Base-by-base conservation (phyloP, 2,888 invertebrate species). In the Eubasilissa splendida region DNA sequence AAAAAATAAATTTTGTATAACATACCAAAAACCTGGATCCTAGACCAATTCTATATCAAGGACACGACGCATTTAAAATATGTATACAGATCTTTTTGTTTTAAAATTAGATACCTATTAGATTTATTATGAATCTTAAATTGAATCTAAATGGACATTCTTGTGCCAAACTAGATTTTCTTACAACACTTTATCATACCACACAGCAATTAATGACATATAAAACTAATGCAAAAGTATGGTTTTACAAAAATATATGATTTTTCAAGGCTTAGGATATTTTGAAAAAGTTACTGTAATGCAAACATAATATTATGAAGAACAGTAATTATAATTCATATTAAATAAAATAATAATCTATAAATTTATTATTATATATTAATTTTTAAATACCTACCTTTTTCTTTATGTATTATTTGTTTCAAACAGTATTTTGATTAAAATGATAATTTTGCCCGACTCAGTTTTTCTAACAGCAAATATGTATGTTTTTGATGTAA, bases 91-190 rank as follows among this genome's bases (percentile, higher is more conserved):
- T 22, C 22, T 63, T 31, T 33, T 63, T 63, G 42, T 63, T 63
- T 1, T 33, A 31, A 33, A 7, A 12, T 10, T 33, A 33, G 33
- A 33, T 12, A 5, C 2, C 22, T 63, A n/a, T 33, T 63, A 8
- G 42, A 33, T 33, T 33, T 63, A 33, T 63, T 33, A 33, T 31
- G 63, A 31, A 63, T 63, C 10, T 59, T 59, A 11, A 33, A 12
- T 63, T 63, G 31, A 12, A 63, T 63, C 42, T 63, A 31, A 42
- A 5, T 42, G 42, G 42, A 42, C 42, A 63, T 63, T 63, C 33
- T 31, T 12, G 63, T 63, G 63, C 63, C 63, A 63, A 63, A 63
- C 31, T 63, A 63, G 63, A 63, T 12, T 63, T 33, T 33, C 11
- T 4, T 8, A 63, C 31, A 63, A 33, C 11, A 33, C 31, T 12